These are phyloP conservation scores for Tinea trinotella DNA, from an alignment of 2,888 invertebrate species.

Conservation along the genomic window DNA sequence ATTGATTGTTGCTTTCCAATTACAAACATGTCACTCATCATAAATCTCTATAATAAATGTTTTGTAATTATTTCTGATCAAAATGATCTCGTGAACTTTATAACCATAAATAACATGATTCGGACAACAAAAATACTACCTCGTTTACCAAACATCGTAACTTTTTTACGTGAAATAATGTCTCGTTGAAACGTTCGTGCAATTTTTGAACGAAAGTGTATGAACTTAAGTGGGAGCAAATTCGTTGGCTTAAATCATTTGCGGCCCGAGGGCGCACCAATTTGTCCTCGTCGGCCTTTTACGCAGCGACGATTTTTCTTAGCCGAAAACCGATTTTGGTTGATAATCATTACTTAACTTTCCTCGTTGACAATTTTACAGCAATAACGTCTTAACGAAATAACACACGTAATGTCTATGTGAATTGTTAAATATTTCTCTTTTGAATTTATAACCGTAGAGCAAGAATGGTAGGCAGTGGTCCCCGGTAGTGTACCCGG, in stretches of 20 bases:
- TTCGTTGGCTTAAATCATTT: constrained; percentile 33
- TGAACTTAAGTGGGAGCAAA: constrained; percentile 29
- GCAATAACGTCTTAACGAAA: neutral
- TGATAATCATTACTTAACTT: constrained; percentile 15
- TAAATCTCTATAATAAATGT: constrained; percentile 8
- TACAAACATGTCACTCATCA: constrained; percentile 9
- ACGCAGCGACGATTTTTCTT: constrained; percentile 18
- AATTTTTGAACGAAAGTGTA: constrained; percentile 16
- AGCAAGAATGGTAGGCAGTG: no score
- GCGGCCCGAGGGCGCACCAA: constrained; percentile 17
- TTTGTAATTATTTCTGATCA: constrained; percentile 1
- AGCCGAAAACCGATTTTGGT: constrained; percentile 15
- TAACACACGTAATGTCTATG: no score
- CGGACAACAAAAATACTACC: constrained; percentile 12
- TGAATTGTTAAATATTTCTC: no score
- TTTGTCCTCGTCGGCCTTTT: constrained; percentile 19
- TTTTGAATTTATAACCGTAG: no score
- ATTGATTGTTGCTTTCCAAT: constrained; percentile 8
- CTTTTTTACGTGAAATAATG: constrained; percentile 5
- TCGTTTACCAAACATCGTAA: constrained; percentile 16
- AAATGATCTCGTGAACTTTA: constrained; percentile 6
- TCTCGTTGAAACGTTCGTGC: constrained; percentile 17
- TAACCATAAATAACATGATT: constrained; percentile 10
- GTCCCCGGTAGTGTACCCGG: no score
- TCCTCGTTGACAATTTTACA: constrained; percentile 6